Evolutionary conservation across 2,888 invertebrate species (phyloP), one percentile per base, ranked within the genome.

Genomic region (Steromphala cineraria): DNA sequence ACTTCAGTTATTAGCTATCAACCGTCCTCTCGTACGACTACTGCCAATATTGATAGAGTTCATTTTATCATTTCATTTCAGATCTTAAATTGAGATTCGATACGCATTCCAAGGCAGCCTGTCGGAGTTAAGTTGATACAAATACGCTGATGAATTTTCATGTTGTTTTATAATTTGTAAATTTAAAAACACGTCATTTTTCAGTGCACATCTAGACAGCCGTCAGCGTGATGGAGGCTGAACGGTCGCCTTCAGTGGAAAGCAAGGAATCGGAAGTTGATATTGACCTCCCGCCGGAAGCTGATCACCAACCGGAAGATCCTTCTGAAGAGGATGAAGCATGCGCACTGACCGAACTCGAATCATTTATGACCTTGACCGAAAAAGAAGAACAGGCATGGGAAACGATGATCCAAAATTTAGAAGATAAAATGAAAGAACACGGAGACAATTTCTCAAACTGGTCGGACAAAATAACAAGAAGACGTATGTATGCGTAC

Each of bases 341-440:
- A 46, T 46, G 46, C 46, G 40, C 10, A 8, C 71, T 71, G 71
- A 19, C 36, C n/a, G 71, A 71, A 71, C 24, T 17, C 17, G 71
- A 71, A 40, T 36, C 71, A 10, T 71, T 71, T 17, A 71, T 71
- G 71, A 71, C 40, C 36, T 71, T 71, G 71, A 71, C 71, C 40
- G 36, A 71, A 36, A 19, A 71, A 36, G 71, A 71, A 4, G 10
- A 31, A 71, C 19, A 5, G 5, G 10, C 71, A 31, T 71, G 71
- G 71, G 71, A 71, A 8, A 24, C 17, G 2, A 71, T 71, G 40
- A 71, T 71, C 17, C 10, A 71, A 36, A 19, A 17, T 19, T 36
- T 71, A n/a, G 19, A 71, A 40, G 19, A 40, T 19, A 36, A 71
- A 40, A 31, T 71, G n/a, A 36, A 31, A 40, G 19, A 71, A 40